Percentiles rank a stretch among this genome's conserved stretches.
phyloP scores from a whole-genome alignment of 2,113 vertebrate genomes.

The Toxotes chatareus region DNA sequence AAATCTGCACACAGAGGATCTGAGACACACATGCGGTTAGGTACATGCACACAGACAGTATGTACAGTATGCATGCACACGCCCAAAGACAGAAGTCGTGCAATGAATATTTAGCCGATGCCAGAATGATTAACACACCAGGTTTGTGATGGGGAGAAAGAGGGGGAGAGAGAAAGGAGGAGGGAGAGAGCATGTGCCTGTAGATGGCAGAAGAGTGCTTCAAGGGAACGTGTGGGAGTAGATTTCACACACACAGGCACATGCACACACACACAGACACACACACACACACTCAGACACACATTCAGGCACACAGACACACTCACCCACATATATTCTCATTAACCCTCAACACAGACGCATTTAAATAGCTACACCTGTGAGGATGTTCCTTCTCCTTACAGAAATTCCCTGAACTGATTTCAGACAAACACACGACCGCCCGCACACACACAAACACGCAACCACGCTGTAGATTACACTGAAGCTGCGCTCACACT shows the following conservation, averaged over 20 bases:
- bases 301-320: slow-evolving; percentile 15
- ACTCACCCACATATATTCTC: slow-evolving; percentile 28
- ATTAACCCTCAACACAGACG: slow-evolving; percentile 27
- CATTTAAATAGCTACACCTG: slow-evolving; percentile 40
- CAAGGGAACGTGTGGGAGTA: slow-evolving; percentile 60
- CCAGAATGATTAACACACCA: slow-evolving; percentile 59
- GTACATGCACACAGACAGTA: slow-evolving; percentile 7
- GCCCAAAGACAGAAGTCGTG: slow-evolving; percentile 9
- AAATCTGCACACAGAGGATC: slow-evolving; percentile 46
- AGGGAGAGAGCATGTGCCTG: slow-evolving; percentile 68
- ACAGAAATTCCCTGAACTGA: slow-evolving; percentile 40
- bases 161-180: slow-evolving; percentile 21
- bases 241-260: slow-evolving; percentile 14
- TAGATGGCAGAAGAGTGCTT: slow-evolving; percentile 84
- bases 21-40: slow-evolving; percentile 8
- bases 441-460: neutral
- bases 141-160: slow-evolving; percentile 38
- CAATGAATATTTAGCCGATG: slow-evolving; percentile 54
- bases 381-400: slow-evolving; percentile 24
- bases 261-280: neutral
- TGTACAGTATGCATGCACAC: neutral
- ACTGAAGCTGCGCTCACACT: slow-evolving; percentile 17
- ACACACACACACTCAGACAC: neutral
- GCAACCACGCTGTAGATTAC: slow-evolving; percentile 25
- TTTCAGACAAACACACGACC: slow-evolving; percentile 26